phyloP scores from a whole-genome alignment of 2,888 invertebrate species.

The Caenorhabditis sp. region DNA sequence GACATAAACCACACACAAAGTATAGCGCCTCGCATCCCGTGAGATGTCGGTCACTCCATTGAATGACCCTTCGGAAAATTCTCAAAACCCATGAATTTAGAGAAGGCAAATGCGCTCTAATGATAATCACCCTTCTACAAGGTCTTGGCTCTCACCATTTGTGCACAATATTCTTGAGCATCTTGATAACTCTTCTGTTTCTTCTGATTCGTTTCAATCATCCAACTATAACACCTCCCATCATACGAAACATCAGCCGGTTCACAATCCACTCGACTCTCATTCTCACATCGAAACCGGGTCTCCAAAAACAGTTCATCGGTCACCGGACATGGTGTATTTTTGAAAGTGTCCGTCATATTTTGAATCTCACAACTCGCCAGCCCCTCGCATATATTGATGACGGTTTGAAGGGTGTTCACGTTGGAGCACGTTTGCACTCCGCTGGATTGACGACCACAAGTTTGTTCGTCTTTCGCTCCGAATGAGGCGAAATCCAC shows the following conservation, averaged over 20 bases:
- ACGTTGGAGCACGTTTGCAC: slow-evolving; percentile 43
- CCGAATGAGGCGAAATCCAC: slow-evolving; percentile 61
- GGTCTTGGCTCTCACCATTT: neutral
- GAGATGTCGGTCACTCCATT: too few relatives aligned
- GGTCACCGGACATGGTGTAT: slow-evolving; percentile 41
- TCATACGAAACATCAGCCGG: slow-evolving; percentile 27
- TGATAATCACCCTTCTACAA: neutral
- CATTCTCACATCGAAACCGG: slow-evolving; percentile 40
- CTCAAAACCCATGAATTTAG: too few relatives aligned
- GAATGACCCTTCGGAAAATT: too few relatives aligned
- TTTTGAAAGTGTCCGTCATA: slow-evolving; percentile 28
- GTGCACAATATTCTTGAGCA: slow-evolving; percentile 12
- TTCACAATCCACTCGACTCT: slow-evolving; percentile 14
- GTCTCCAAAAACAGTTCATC: slow-evolving; percentile 45
- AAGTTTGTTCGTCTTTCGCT: slow-evolving; percentile 32
- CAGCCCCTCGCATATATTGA: slow-evolving; percentile 48
- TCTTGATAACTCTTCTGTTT: slow-evolving; percentile 21
- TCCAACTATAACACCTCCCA: slow-evolving; percentile 42
- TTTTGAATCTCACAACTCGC: slow-evolving; percentile 42
- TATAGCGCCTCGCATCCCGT: too few relatives aligned
- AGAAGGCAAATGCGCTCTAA: too few relatives aligned
- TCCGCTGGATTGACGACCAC: slow-evolving; percentile 15
- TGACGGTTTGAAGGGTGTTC: slow-evolving; percentile 44
- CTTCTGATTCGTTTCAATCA: slow-evolving; percentile 34
- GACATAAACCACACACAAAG: too few relatives aligned